Evolutionary conservation across 2,113 vertebrate species (phyloP), one percentile per base, ranked within the genome.

Genomic region (Cephalopterus ornatus): DNA sequence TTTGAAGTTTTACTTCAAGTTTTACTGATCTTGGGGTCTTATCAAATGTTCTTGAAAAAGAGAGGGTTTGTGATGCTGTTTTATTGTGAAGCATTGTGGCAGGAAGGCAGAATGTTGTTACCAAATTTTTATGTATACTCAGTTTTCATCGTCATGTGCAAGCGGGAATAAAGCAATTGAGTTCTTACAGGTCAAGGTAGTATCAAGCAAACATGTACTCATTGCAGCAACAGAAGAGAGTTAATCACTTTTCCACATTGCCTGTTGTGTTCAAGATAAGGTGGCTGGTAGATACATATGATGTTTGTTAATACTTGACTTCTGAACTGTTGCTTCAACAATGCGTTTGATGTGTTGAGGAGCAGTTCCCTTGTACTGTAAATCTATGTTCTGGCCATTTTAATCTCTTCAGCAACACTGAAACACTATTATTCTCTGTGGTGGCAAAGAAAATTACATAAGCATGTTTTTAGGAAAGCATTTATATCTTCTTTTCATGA

Each of bases 1-100:
- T 95, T 97, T 97, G 80, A 95, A 96, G 58, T 85, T 94, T 97
- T 95, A 88, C 91, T 88, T 91, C 85, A 93, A 75, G 39, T 46
- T 97, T 77, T 94, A 75, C 1, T 70, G 30, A 66, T 82, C 32
- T 73, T 39, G 63, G 18, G 74, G 35, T 85, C 44, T 90, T 93
- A 66, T 9, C 0, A 2, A 94, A 86, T 56, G 42, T 52, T 91
- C 66, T 53, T 87, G 35, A 78, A 55, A 82, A 66, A 65, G 18
- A 68, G 61, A 72, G 35, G 33, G 81, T 47, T 39, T 93, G 44
- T 78, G 88, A 61, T 85, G 68, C 72, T 89, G 27, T 77, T 67
- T 81, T 74, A 35, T 55, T 93, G n/a, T 33, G 68, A 93, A 89
- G 50, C 44, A 6, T 53, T 94, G 55, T 67, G n/a, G n/a, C 68